These are phyloP conservation scores for Heliconius sara DNA, from an alignment of 2,888 invertebrate species.

Conservation along the genomic window DNA sequence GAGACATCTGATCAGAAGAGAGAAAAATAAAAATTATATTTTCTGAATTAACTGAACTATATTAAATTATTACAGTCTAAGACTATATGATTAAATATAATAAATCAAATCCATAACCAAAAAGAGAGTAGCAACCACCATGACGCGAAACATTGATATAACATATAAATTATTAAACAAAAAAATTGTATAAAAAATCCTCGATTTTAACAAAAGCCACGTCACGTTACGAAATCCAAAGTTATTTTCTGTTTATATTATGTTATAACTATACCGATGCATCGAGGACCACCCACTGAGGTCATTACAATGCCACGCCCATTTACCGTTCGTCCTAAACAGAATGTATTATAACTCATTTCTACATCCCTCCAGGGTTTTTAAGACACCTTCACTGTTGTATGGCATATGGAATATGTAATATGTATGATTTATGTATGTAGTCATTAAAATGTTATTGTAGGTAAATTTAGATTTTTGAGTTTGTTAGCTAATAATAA, in stretches of 20 bases:
- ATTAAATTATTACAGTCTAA: too few species aligned
- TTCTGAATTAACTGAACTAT: too few species aligned
- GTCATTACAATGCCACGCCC: slow-evolving; percentile 71
- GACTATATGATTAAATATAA: neutral
- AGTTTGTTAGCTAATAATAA: neutral
- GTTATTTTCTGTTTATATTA: slow-evolving; percentile 38
- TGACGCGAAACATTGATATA: neutral
- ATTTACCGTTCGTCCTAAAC: slow-evolving; percentile 68
- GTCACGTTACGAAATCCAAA: slow-evolving; percentile 46
- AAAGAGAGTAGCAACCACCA: neutral
- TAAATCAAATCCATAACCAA: neutral
- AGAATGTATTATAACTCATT: slow-evolving; percentile 58
- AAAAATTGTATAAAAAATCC: neutral
- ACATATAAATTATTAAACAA: neutral
- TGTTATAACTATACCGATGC: slow-evolving; percentile 35
- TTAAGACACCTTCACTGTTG: slow-evolving; percentile 35
- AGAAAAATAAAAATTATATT: too few species aligned
- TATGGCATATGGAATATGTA: slow-evolving; percentile 5
- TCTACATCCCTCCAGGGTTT: slow-evolving; percentile 39
- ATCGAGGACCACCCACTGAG: slow-evolving; percentile 70
- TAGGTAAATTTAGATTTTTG: neutral
- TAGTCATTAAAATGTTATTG: neutral
- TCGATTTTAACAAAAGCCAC: slow-evolving; percentile 24
- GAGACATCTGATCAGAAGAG: neutral
- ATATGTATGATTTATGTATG: slow-evolving; percentile 15